phyloP scores from a whole-genome alignment of 2,797 vertebrate species.

The Pyrocephalus nanus region DNA sequence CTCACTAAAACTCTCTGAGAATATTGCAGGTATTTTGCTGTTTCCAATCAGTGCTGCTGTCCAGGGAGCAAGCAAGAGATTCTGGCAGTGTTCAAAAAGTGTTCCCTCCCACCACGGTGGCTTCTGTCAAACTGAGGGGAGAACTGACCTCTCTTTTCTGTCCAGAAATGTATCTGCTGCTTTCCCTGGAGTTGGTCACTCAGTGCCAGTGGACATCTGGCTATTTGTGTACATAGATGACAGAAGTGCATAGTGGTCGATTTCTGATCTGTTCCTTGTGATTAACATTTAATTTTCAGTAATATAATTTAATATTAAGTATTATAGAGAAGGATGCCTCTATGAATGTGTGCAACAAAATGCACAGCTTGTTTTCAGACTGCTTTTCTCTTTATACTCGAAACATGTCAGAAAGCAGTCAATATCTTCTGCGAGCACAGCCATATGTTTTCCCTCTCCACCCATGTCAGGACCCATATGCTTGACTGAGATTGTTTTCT shows the following conservation, averaged over 20 bases:
- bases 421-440: not conserved
- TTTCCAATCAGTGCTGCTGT: not conserved
- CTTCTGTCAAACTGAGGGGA: not conserved
- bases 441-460: conserved; percentile 42
- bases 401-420: not conserved
- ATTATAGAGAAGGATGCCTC: not conserved
- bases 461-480: conserved; percentile 38
- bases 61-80: not conserved
- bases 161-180: not conserved
- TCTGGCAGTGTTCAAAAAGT: not conserved
- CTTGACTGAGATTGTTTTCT: not conserved
- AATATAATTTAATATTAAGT: not conserved
- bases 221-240: not conserved
- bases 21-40: not conserved
- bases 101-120: not conserved
- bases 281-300: not conserved
- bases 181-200: not conserved
- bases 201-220: not conserved
- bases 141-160: not conserved
- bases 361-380: not conserved
- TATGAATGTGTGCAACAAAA: not conserved
- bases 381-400: not conserved
- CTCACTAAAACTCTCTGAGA: not conserved
- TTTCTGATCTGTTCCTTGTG: not conserved
- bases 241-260: not conserved